Base-by-base conservation (phyloP, 2,888 invertebrate species). In the Margaritifera margaritifera region DNA sequence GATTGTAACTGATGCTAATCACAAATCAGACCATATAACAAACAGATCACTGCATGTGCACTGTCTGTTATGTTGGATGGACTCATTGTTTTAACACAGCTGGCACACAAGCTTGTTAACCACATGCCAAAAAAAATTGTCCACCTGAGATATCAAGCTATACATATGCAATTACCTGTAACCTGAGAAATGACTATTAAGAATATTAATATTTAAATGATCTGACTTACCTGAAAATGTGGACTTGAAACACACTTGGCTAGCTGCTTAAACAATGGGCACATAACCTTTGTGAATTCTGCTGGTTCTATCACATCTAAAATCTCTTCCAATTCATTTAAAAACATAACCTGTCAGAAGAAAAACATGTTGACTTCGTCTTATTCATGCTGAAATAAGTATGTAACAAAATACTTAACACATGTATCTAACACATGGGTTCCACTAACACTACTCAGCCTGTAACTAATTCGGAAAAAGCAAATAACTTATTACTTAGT, bases 161-260 rank as follows among this genome's bases (percentile, higher is more conserved):
- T 0, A 15, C 42, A 42, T 15, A 42, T 42, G 42, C 42, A 42
- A 42, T 42, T 11, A 42, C 42, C 42, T 55, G n/a, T 18, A 55
- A 20, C 24, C 15, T 2, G 15, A 55, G 15, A n/a, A 11, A 55
- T 3, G 2, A 59, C 11, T 20, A 25, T 27, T 20, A 3, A 22
- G 15, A 22, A 59, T 62, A 50, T 50, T 50, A 50, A 11, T 3
- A 22, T 50, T 8, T 62, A 25, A 75, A 50, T 56, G 18, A 55
- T 2, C 52, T 15, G 19, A 25, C 80, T 83, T 92, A 96, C 97
- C 94, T 98, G 99, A 93, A 99, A 99, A 92, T 99, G 99, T 89
- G 99, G 98, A 93, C 98, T 98, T 90, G 98, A 98, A 75, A 99
- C 99, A 92, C 99, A 99, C 92, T 96, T 96, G 87, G 99, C 95